Percentiles rank a stretch among this genome's conserved stretches.
These are phyloP conservation scores for Paratilapia polleni DNA, from an alignment of 2,113 vertebrate genomes.

Conservation along the genomic window DNA sequence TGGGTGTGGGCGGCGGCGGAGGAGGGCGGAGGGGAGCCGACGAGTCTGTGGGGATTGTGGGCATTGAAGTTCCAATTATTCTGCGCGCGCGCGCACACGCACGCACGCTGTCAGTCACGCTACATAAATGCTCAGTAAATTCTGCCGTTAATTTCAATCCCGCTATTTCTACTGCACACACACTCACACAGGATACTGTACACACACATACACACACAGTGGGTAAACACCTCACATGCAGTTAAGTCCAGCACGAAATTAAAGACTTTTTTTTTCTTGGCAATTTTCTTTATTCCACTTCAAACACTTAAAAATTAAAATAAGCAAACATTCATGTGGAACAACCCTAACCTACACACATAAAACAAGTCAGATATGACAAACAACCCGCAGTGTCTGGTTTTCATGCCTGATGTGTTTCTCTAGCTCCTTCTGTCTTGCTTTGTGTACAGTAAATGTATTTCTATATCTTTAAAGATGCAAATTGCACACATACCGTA, in stretches of 20 bases:
- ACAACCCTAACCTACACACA: conserved; percentile 1
- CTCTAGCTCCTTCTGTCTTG: neutral
- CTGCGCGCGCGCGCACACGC: conserved; percentile 43
- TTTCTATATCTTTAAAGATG: neutral
- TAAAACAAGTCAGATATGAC: conserved; percentile 21
- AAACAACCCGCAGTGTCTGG: conserved; percentile 4
- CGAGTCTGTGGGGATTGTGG: conserved; percentile 82
- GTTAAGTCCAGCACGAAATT: conserved; percentile 26
- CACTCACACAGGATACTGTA: neutral
- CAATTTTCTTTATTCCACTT: conserved; percentile 36
- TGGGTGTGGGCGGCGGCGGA: conserved; percentile 47
- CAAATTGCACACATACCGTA: neutral
- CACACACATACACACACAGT: neutral
- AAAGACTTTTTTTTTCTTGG: neutral
- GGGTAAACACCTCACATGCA: conserved; percentile 26
- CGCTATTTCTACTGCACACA: conserved; percentile 50
- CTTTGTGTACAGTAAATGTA: neutral
- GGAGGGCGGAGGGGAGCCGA: conserved; percentile 33
- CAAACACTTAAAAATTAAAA: conserved; percentile 35
- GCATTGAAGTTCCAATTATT: conserved; percentile 86
- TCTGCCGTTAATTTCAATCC: conserved; percentile 75
- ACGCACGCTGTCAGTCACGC: conserved; percentile 77
- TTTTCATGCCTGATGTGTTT: neutral
- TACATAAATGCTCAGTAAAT: conserved; percentile 81
- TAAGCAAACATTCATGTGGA: conserved; percentile 11